Conservation (phyloP, 2,797 vertebrate genomes). For the Nannoperca obscura region DNA sequence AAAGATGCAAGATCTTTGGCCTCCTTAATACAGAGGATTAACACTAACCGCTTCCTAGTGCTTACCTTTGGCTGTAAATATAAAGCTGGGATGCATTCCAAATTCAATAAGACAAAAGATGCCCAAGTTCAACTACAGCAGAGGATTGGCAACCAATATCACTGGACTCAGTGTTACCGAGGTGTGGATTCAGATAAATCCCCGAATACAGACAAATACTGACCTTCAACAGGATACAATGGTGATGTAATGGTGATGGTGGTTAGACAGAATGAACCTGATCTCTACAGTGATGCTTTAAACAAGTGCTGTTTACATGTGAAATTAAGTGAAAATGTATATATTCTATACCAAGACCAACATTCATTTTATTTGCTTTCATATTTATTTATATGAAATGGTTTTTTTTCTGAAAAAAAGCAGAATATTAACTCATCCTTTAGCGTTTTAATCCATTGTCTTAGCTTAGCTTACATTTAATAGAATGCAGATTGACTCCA, state of each 20-base stretch:
- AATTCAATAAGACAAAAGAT: slow-evolving; percentile 12
- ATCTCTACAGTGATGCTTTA: slow-evolving; percentile 4
- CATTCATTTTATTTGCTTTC: background rate
- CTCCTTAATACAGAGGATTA: background rate
- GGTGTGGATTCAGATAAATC: slow-evolving; percentile 23
- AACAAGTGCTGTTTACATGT: background rate
- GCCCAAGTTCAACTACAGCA: background rate
- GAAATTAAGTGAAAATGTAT: background rate
- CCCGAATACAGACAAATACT: slow-evolving; percentile 9
- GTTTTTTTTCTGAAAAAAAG: background rate
- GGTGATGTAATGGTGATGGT: background rate
- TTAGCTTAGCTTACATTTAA: background rate
- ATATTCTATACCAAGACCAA: background rate
- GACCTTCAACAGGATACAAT: background rate
- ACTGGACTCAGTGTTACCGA: slow-evolving; percentile 1
- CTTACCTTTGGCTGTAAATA: background rate
- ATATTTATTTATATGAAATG: background rate
- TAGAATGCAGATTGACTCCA: background rate
- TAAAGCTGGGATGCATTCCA: background rate
- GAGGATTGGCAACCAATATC: background rate
- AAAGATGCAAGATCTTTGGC: slow-evolving; percentile 1
- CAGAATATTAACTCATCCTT: background rate
- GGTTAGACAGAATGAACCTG: background rate
- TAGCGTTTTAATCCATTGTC: background rate
- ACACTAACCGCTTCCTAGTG: background rate